Base-by-base conservation (phyloP, 2,888 invertebrate species). In the Cotesia congregata region DNA sequence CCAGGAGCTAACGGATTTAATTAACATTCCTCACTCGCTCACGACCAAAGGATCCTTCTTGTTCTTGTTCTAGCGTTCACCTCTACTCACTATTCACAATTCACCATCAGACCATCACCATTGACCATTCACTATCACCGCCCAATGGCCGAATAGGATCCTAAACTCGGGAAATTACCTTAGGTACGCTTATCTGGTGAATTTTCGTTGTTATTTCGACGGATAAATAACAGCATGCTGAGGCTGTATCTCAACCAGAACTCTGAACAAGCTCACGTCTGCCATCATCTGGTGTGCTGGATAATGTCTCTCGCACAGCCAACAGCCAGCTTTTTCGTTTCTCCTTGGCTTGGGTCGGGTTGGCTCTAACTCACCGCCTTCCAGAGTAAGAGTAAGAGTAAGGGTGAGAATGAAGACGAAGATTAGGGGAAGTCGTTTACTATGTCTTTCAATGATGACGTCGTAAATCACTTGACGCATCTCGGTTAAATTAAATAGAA, bases 1-100 rank as follows among this genome's bases (percentile, higher is more conserved):
- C 87, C 85, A 87, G 85, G 85, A 86, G 87, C 86, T 86, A 88
- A 88, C 87, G 86, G 87, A 86, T 89, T 89, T 89, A 89, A 89
- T 89, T 89, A 89, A 89, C 88, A 89, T 89, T 89, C 88, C 88
- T 85, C 83, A 83, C 83, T 86, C 85, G 83, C 85, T 83, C 84
- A 84, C 82, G 71, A 78, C 76, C 83, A 82, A 30, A 30, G 30
- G 30, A 30, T 30, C 30, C 30, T 30, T 30, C 30, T 30, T 30
- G 30, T 30, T 30, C 30, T 30, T 30, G 30, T 30, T 30, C 30
- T 3, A 3, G 30, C 3, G 30, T 30, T 30, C 30, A 30, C 30
- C 30, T 30, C 30, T 4, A 30, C 30, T 30, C 30, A 30, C 30
- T 4, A 30, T 30, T 30, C 30, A 30, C 30, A 30, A 30, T 30